Conservation (phyloP, 2,888 invertebrate species). For the Acrobasis repandana region DNA sequence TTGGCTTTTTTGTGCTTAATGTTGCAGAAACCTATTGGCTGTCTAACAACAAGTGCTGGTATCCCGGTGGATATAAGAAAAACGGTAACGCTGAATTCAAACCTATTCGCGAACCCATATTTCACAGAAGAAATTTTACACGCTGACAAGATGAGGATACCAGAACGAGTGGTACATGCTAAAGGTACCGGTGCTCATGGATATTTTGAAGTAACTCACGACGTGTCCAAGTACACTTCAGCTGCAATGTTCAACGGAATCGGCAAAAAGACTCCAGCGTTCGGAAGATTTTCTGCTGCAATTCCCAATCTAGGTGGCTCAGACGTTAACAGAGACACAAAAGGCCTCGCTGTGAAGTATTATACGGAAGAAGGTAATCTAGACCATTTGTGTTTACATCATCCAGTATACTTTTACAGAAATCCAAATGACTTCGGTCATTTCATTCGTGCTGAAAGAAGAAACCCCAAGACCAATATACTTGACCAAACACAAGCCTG, state of each 20-base stretch:
- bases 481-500: slow-evolving; percentile 93
- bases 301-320: slow-evolving; percentile 92
- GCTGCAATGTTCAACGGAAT: slow-evolving; percentile 83
- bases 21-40: slow-evolving; percentile 45
- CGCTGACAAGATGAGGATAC: slow-evolving; percentile 89
- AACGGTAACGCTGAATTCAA: slow-evolving; percentile 44
- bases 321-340: slow-evolving; percentile 91
- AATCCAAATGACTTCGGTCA: slow-evolving; percentile 92
- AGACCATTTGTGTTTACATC: slow-evolving; percentile 93
- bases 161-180: slow-evolving; percentile 95
- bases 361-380: slow-evolving; percentile 94
- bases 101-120: slow-evolving; percentile 50
- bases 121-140: slow-evolving; percentile 89
- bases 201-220: slow-evolving; percentile 91
- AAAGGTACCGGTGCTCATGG: slow-evolving; percentile 94
- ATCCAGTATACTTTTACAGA: slow-evolving; percentile 93
- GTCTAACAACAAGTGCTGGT: slow-evolving; percentile 87
- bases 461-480: slow-evolving; percentile 93
- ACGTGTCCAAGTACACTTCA: slow-evolving; percentile 85
- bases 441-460: slow-evolving; percentile 94
- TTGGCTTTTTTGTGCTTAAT: not conserved
- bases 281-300: slow-evolving; percentile 89
- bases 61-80: slow-evolving; percentile 88
- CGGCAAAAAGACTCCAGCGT: slow-evolving; percentile 88
- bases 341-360: slow-evolving; percentile 94